phyloP scores from a whole-genome alignment of 2,888 invertebrate species.

The Cephus pulcher region DNA sequence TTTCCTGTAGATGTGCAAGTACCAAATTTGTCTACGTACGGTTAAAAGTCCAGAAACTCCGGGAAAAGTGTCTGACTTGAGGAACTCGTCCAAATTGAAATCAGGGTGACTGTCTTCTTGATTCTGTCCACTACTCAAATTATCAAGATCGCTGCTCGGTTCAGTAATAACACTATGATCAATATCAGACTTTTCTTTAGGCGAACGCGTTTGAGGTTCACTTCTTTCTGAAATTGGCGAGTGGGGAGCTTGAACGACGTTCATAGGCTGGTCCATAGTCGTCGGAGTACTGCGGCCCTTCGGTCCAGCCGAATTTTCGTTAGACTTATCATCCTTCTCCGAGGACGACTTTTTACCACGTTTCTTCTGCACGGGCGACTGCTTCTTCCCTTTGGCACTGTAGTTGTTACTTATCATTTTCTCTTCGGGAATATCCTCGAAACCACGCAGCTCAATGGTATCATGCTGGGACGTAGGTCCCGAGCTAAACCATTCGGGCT shows the following conservation, averaged over 20 bases:
- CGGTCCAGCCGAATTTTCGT: conserved; percentile 44
- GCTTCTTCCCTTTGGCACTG: conserved; percentile 58
- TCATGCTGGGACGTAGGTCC: conserved; percentile 93
- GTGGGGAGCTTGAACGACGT: conserved; percentile 53
- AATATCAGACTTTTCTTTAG: conserved; percentile 42
- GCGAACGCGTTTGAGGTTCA: conserved; percentile 35
- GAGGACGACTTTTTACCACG: conserved; percentile 63
- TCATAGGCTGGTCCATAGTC: conserved; percentile 55
- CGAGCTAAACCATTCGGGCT: conserved; percentile 91
- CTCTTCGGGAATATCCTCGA: conserved; percentile 78
- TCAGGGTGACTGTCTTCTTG: conserved; percentile 56
- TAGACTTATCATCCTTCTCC: conserved; percentile 60
- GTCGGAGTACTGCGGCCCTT: conserved; percentile 65
- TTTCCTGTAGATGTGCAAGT: not conserved
- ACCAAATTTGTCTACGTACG: conserved; percentile 66
- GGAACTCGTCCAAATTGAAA: conserved; percentile 88
- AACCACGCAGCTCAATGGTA: conserved; percentile 93
- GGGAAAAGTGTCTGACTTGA: conserved; percentile 83
- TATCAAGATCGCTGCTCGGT: conserved; percentile 40
- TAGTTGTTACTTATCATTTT: conserved; percentile 42
- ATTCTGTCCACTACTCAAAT: conserved; percentile 33
- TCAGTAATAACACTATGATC: conserved; percentile 38
- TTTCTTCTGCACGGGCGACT: conserved; percentile 66
- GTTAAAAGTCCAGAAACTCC: conserved; percentile 79
- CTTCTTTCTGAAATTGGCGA: conserved; percentile 62